These are phyloP conservation scores for Microhierax caerulescens DNA, from an alignment of 2,797 vertebrate species.

Conservation along the genomic window DNA sequence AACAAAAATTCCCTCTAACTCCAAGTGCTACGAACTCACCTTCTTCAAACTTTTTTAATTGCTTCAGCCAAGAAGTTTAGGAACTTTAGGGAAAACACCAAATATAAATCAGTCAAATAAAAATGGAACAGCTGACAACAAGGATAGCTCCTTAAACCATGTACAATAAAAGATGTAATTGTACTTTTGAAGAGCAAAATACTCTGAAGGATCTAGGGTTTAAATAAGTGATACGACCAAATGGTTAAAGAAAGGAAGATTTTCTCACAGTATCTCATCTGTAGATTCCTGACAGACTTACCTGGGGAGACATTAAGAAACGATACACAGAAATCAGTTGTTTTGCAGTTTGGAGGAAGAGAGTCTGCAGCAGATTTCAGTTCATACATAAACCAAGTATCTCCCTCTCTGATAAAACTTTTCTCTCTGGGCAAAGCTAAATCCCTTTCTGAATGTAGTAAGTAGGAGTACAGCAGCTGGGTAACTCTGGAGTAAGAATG, in stretches of 20 bases:
- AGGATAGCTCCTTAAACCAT: neutral
- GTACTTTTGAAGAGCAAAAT: neutral
- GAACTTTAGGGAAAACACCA: neutral
- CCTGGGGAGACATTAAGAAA: neutral
- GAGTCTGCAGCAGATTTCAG: neutral
- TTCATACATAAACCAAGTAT: neutral
- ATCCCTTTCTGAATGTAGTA: neutral
- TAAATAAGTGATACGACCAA: neutral
- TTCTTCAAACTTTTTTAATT: neutral
- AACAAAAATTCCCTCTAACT: neutral
- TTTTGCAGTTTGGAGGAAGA: neutral
- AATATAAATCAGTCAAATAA: neutral
- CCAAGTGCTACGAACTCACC: neutral
- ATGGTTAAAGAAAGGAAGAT: neutral
- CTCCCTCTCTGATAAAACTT: neutral
- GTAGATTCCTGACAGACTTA: neutral
- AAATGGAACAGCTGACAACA: slow-evolving; percentile 9
- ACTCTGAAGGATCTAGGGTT: neutral
- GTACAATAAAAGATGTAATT: neutral
- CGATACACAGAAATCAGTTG: neutral
- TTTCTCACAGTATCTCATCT: neutral
- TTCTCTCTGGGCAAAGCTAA: neutral
- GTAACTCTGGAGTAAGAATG: neutral
- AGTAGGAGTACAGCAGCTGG: neutral
- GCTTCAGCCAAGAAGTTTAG: neutral